Evolutionary conservation across 1,140 invertebrate species (phyloP).

Genomic region (Drosophila ercepeae): DNA sequence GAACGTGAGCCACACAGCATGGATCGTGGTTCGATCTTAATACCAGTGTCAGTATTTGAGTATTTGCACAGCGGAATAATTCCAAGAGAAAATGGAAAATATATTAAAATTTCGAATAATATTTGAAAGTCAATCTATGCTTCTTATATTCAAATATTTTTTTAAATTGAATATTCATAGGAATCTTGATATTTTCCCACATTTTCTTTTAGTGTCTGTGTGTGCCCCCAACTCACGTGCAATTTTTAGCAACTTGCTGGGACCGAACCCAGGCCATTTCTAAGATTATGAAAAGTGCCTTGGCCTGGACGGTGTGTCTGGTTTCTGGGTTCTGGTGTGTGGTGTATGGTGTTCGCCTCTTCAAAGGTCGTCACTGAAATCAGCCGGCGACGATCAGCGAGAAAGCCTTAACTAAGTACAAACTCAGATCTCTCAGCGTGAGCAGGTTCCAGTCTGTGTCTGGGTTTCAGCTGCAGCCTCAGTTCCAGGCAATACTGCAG

Average conservation of each 20-base stretch:
- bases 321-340: slow-evolving; percentile 23
- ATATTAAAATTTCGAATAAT: background rate
- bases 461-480: slow-evolving; percentile 2
- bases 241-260: slow-evolving; percentile 41
- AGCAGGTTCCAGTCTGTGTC: slow-evolving; percentile 41
- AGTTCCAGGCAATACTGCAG: slow-evolving; percentile 9
- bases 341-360: slow-evolving; percentile 49
- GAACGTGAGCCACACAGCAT: slow-evolving; percentile 50
- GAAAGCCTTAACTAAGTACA: slow-evolving; percentile 61
- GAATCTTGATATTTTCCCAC: background rate
- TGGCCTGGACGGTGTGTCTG: slow-evolving; percentile 30
- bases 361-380: slow-evolving; percentile 67
- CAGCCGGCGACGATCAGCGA: slow-evolving; percentile 60
- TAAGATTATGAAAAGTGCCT: slow-evolving; percentile 78
- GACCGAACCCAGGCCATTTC: slow-evolving; percentile 44
- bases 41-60: slow-evolving; percentile 46
- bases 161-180: background rate
- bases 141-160: background rate
- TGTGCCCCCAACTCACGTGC: slow-evolving; percentile 23
- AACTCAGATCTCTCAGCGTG: slow-evolving; percentile 59
- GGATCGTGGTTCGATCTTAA: slow-evolving; percentile 52
- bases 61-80: slow-evolving; percentile 6
- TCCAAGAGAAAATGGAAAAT: background rate
- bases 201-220: background rate
- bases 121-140: background rate